Evolutionary conservation across 2,113 vertebrate species (phyloP).

Genomic region (Recurvirostra avosetta): DNA sequence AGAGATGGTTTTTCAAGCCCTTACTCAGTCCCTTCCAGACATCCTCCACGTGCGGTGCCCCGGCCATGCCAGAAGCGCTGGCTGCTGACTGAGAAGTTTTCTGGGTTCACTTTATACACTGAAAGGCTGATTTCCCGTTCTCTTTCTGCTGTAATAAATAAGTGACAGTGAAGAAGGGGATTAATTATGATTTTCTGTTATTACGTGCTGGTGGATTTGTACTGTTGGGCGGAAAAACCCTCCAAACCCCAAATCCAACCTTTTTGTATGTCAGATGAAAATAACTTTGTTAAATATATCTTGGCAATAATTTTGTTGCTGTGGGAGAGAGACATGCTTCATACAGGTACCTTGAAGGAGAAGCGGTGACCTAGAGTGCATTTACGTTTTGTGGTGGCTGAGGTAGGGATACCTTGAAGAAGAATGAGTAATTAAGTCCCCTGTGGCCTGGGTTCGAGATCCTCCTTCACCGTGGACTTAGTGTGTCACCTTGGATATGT

Average conservation of each 20-base stretch:
- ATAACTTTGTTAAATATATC: not conserved
- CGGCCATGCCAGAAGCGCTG: accelerated
- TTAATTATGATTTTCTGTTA: not conserved
- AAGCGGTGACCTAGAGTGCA: not conserved
- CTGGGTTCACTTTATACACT: not conserved
- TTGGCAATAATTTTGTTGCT: not conserved
- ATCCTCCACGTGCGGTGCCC: not conserved
- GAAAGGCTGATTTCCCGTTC: not conserved
- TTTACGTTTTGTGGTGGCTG: not conserved
- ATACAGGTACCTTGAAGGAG: not conserved
- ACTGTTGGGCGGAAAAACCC: not conserved
- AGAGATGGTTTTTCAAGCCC: not conserved
- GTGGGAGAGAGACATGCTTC: not conserved
- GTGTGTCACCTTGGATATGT: not conserved
- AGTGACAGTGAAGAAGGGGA: not conserved
- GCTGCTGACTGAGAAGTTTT: not conserved
- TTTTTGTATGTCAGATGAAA: not conserved
- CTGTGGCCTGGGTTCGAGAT: not conserved
- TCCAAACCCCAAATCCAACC: not conserved
- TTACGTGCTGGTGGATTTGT: not conserved
- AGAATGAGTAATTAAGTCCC: not conserved
- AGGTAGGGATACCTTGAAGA: not conserved
- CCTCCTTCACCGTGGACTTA: accelerated
- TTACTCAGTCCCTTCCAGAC: not conserved
- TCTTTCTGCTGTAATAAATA: not conserved